Evolutionary conservation across 2,888 invertebrate species (phyloP).

Genomic region (Dicyrtoma fusca): DNA sequence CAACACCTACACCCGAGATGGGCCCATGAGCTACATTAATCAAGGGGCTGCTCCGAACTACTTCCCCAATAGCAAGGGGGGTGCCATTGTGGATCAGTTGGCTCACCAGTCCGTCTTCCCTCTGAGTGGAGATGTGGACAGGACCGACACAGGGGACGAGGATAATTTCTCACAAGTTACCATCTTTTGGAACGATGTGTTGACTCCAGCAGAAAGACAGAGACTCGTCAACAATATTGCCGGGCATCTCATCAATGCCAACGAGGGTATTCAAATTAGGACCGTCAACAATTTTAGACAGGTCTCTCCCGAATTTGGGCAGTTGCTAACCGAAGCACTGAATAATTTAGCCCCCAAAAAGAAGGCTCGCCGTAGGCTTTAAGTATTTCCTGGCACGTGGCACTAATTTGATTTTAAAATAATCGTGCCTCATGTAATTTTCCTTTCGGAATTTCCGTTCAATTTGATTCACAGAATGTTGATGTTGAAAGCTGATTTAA

Average conservation of each 20-base stretch:
- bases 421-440: too few relatives aligned
- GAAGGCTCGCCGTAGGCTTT: neutral
- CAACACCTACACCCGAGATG: constrained; percentile 81
- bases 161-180: constrained; percentile 89
- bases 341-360: neutral
- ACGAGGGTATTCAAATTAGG: constrained; percentile 73
- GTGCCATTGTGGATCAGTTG: constrained; percentile 73
- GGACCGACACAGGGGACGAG: constrained; percentile 77
- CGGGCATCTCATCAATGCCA: constrained; percentile 71
- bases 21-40: constrained; percentile 67
- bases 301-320: constrained; percentile 69
- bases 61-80: constrained; percentile 81
- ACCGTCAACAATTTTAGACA: constrained; percentile 81
- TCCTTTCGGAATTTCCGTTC: too few relatives aligned
- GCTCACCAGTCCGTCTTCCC: constrained; percentile 68
- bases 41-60: constrained; percentile 92
- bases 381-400: too few relatives aligned
- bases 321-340: neutral
- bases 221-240: constrained; percentile 80
- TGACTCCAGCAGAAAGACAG: constrained; percentile 73
- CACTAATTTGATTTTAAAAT: too few relatives aligned
- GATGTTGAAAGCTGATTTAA: too few relatives aligned
- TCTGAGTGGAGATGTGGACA: constrained; percentile 71
- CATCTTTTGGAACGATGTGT: constrained; percentile 75
- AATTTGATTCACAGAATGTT: too few relatives aligned